A percentile compares a stretch with the other conserved stretches of the same genome.
Evolutionary conservation across 2,888 invertebrate species (phyloP).

Genomic region (Nesidiocoris tenuis): DNA sequence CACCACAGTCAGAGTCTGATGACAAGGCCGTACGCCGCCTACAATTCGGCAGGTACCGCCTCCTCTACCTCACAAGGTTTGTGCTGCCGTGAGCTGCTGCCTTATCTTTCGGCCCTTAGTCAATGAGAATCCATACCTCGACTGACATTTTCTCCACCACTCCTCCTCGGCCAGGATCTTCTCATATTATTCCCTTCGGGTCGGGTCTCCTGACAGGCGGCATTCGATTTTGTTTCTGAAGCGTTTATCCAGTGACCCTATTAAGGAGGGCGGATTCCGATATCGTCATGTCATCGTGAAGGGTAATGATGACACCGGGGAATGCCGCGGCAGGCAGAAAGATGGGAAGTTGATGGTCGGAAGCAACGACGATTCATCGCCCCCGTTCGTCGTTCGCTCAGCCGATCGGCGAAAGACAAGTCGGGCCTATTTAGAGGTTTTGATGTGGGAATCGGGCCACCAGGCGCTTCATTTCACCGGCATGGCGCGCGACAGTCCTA

Average conservation of each 20-base stretch:
- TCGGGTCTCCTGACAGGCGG: conserved; percentile 22
- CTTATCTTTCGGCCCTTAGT: not conserved
- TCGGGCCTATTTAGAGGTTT: conserved; percentile 40
- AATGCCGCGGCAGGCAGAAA: not conserved
- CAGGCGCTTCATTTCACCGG: conserved; percentile 43
- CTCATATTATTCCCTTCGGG: not conserved
- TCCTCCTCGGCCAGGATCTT: not conserved
- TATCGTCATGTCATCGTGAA: conserved; percentile 38
- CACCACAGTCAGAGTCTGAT: not conserved
- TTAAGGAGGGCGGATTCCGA: conserved; percentile 31
- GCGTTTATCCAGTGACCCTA: conserved; percentile 42
- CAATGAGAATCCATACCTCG: not conserved
- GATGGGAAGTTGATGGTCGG: conserved; percentile 2
- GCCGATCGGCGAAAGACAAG: conserved; percentile 3
- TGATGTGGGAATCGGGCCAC: conserved; percentile 43
- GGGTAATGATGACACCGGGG: conserved; percentile 21
- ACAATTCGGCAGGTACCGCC: not conserved
- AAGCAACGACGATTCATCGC: conserved; percentile 25
- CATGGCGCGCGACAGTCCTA: conserved; percentile 30
- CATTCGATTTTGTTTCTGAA: conserved; percentile 32
- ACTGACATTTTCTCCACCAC: not conserved
- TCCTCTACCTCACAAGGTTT: not conserved
- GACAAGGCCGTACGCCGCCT: not conserved
- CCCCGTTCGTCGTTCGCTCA: conserved; percentile 29
- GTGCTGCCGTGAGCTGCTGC: not conserved